Evolutionary conservation across 2,113 vertebrate genomes (phyloP), one percentile per base, ranked within the genome.

Genomic region (Dipodomys spectabilis): DNA sequence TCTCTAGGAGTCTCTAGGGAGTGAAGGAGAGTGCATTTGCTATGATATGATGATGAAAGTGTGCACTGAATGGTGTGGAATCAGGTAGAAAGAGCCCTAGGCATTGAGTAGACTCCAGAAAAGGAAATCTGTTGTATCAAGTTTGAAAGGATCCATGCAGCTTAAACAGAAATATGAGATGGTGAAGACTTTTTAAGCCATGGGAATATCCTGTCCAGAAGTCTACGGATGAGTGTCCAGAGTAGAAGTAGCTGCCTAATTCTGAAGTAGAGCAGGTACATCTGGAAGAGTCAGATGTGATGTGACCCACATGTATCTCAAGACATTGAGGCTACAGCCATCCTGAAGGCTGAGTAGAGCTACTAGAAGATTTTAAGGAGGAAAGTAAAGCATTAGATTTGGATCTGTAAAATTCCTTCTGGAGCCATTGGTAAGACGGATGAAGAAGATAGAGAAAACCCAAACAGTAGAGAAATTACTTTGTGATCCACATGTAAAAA

Each of bases 11-110:
- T 91, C 73, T 49, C 72, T 15, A 18, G 2, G 0, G 13, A 75
- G 49, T 45, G 74, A 62, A 87, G 44, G 73, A 82, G 82, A 89
- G 88, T 80, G 5, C 30, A 2, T 65, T 91, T 64, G 13, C 71
- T 30, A 0, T 91, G 95, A 91, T 78, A 32, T 10, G 18, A 92
- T 35, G n/a, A 49, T 27, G 35, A 82, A 97, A 68, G 88, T 71
- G 79, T 86, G 71, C 32, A 32, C 35, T 88, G 45, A 35, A 27
- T 86, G 73, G 45, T 74, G 30, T 87, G 89, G 60, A 82, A 77
- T 79, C 28, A 27, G 15, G 39, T 73, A 65, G 67, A 87, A 82
- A 72, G 35, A 82, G 90, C 39, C 25, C n/a, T 35, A 45, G 93
- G 88, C 28, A 0, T 23, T 28, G 35, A 74, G 19, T 68, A 30